These are phyloP conservation scores for Diuraphis noxia DNA, from an alignment of 1,140 invertebrate genomes.

Conservation along the genomic window DNA sequence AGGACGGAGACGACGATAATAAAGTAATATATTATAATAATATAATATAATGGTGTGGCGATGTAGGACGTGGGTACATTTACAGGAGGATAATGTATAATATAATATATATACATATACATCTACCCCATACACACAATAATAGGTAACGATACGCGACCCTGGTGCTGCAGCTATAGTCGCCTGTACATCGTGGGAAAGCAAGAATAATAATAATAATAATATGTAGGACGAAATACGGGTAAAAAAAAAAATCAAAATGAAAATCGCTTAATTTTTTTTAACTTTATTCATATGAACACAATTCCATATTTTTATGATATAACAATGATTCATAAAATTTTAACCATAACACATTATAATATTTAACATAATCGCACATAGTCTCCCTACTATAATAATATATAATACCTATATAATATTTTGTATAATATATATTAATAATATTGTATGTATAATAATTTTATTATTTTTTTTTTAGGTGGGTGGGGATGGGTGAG, in stretches of 20 bases:
- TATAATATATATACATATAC: not conserved
- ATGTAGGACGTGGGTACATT: not conserved
- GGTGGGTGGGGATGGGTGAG: no score
- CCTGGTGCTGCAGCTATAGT: not conserved
- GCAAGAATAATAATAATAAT: not conserved
- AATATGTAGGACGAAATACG: not conserved
- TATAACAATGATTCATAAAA: constrained; percentile 52
- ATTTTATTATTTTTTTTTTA: constrained; percentile 1
- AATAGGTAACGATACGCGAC: not conserved
- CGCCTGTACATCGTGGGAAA: not conserved
- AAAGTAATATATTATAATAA: not conserved
- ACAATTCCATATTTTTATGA: constrained; percentile 49
- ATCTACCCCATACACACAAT: not conserved
- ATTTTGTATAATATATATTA: constrained; percentile 30
- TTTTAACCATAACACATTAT: constrained; percentile 47
- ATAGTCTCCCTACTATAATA: constrained; percentile 12
- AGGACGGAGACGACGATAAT: not conserved
- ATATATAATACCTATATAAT: not conserved
- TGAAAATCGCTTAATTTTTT: constrained; percentile 26
- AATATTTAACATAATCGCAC: constrained; percentile 42
- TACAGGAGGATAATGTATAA: not conserved
- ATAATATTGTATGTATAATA: not conserved
- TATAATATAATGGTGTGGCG: not conserved
- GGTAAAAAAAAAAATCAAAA: not conserved
- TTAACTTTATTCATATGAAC: constrained; percentile 50